Base-by-base conservation (phyloP, 2,888 invertebrate species). In the Gari tellinella region DNA sequence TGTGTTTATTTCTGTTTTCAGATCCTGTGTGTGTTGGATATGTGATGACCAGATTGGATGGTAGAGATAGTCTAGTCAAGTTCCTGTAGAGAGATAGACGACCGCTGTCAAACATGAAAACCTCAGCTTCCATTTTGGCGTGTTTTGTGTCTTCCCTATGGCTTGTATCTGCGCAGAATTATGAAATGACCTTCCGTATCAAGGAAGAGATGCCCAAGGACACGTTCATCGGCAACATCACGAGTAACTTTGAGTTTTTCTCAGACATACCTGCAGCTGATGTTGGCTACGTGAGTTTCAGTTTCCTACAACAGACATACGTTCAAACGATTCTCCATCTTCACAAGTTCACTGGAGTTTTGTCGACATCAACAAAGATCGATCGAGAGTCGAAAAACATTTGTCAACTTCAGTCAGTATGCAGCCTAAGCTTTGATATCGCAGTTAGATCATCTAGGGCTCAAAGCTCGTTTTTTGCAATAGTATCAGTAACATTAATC, bases 361-460 rank as follows among this genome's bases (percentile, higher is more conserved):
- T 88, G n/a, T 68, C 67, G 8, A 83, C 88, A 7, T 58, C 77
- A 0, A 67, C 70, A 21, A 60, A 67, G 40, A 85, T 88, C 38
- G 86, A 88, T 53, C 65, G 88, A 5, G 88, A 88, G 66, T 74
- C 70, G 0, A 78, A 80, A n/a, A 56, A 58, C 38, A 60, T 72
- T 10, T 79, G 79, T 49, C 68, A 66, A 41, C 67, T 74, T 14
- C 52, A 69, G 45, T 14, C 56, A 3, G 63, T 62, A 0, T 88
- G 88, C 62, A 45, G 55, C 12, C 65, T 87, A 17, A 57, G 26
- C 5, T 79, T 84, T 17, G 82, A 84, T 46, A 73, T 88, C 25
- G 81, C 83, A 15, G 85, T 84, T 14, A 41, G 67, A 7, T 80
- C 73, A 19, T 64, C 74, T 3, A 53, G 79, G 51, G 68, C 69